Conservation (phyloP, 2,797 vertebrate species). For the Chrysocyon brachyurus region DNA sequence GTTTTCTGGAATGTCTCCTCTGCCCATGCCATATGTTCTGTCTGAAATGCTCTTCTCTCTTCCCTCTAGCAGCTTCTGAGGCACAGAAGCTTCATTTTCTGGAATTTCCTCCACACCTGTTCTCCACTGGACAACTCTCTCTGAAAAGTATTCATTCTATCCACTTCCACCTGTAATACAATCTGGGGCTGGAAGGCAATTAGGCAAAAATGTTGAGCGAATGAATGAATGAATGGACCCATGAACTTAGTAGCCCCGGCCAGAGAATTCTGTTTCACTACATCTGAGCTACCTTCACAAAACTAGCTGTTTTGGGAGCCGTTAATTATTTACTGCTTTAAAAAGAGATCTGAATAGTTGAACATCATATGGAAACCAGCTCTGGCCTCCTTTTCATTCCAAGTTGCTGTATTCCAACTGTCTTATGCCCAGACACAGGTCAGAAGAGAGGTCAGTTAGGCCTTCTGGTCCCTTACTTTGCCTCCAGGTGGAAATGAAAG, state of each 20-base stretch:
- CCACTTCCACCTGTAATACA: background rate
- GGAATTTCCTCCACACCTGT: background rate
- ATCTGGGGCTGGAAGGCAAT: background rate
- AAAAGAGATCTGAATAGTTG: background rate
- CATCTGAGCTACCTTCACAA: background rate
- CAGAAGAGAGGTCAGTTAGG: background rate
- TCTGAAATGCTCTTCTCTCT: background rate
- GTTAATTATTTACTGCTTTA: background rate
- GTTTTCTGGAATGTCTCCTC: conserved; percentile 44
- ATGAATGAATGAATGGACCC: background rate
- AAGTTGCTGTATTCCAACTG: accelerated
- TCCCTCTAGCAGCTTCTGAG: background rate
- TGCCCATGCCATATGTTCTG: background rate
- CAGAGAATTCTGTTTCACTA: background rate
- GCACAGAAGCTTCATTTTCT: background rate
- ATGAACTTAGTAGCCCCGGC: background rate
- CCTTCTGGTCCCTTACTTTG: background rate
- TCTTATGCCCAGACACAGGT: background rate
- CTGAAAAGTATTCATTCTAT: background rate
- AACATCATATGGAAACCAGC: background rate
- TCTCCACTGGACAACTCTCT: background rate
- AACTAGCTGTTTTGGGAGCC: background rate
- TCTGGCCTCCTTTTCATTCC: background rate
- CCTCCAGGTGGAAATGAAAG: background rate
- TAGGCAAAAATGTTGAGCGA: background rate